Percentiles rank a stretch among this genome's conserved stretches.
Conservation (phyloP, 1,140 invertebrate species). For the Brachionus asplanchnoidis region DNA sequence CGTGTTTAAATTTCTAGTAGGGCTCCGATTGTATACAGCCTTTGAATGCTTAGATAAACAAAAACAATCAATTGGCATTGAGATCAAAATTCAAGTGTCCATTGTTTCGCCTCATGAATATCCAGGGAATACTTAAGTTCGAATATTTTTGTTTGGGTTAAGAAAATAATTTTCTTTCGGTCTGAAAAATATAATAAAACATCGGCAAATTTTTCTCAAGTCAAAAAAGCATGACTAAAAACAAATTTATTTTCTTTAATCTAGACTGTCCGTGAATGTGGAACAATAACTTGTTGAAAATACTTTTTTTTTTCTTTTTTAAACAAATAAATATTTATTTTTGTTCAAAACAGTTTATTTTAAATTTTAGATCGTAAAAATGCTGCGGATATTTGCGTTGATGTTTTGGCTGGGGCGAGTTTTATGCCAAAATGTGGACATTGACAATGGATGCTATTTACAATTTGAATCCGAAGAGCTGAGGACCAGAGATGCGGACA, state of each 20-base stretch:
- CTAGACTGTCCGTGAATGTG: background rate
- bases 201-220: background rate
- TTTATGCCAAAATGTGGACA: background rate
- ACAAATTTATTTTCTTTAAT: background rate
- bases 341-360: background rate
- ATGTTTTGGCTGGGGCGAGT: background rate
- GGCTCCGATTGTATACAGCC: background rate
- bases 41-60: background rate
- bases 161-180: background rate
- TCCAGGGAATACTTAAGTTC: background rate
- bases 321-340: background rate
- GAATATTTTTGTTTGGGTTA: background rate
- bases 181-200: constrained; percentile 14
- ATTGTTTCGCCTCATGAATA: constrained; percentile 4
- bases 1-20: background rate
- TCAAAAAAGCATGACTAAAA: constrained; percentile 6
- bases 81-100: background rate
- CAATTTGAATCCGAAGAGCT: background rate
- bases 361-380: background rate
- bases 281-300: background rate
- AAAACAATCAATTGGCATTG: background rate
- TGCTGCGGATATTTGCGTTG: background rate
- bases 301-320: background rate
- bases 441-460: background rate
- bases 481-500: background rate